phyloP scores from a whole-genome alignment of 2,888 invertebrate genomes.

The Hemaris fuciformis region DNA sequence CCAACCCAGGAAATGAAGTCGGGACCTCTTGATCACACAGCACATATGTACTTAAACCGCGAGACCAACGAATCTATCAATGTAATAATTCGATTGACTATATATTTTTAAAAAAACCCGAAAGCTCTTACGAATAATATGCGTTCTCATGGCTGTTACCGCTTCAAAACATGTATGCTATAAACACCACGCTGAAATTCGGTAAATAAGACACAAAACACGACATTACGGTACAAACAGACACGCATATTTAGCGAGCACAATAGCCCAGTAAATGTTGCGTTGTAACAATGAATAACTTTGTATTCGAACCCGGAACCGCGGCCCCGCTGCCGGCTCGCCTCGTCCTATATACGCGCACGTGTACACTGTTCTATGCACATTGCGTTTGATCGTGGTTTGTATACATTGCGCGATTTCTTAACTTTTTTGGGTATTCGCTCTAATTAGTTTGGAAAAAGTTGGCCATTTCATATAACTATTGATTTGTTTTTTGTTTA shows the following conservation, averaged over 20 bases:
- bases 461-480: not conserved
- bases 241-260: not conserved
- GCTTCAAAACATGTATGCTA: no score
- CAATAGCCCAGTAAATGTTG: not conserved
- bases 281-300: not conserved
- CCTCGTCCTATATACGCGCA: conserved; percentile 12
- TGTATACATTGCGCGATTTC: not conserved
- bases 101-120: no score
- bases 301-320: conserved; percentile 3
- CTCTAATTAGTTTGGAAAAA: not conserved
- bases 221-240: not conserved
- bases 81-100: no score
- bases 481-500: not conserved
- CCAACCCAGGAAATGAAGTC: no score
- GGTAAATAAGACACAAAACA: not conserved
- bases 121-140: no score
- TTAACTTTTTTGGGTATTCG: not conserved
- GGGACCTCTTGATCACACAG: no score
- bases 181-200: not conserved
- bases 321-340: conserved; percentile 9
- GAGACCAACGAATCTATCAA: no score
- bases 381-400: not conserved
- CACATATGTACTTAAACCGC: no score
- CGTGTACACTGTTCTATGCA: not conserved
- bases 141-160: no score